These are phyloP conservation scores for Marmota monax DNA, from an alignment of 2,113 vertebrate genomes.

Conservation along the genomic window DNA sequence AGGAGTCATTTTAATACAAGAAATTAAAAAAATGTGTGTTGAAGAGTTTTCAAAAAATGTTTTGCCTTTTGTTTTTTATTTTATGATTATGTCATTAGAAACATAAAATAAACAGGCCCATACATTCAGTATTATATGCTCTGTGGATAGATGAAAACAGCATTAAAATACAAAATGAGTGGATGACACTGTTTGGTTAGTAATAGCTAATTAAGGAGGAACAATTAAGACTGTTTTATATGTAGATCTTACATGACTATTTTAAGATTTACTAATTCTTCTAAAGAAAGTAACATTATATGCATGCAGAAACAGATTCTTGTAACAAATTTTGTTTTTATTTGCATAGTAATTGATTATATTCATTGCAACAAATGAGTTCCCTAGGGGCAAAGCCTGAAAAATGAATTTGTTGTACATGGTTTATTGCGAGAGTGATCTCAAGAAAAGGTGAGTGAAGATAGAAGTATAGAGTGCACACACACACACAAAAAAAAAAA, in stretches of 20 bases:
- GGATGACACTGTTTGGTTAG: not conserved
- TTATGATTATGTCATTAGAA: not conserved
- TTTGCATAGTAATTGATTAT: not conserved
- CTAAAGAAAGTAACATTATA: not conserved
- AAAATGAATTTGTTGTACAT: not conserved
- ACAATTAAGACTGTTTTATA: not conserved
- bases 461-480: not conserved
- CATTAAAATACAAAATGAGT: not conserved
- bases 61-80: not conserved
- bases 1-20: not conserved
- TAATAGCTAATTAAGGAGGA: not conserved
- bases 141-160: not conserved
- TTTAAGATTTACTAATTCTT: conserved; percentile 7
- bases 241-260: not conserved
- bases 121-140: not conserved
- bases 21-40: not conserved
- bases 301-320: not conserved
- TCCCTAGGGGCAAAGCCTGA: not conserved
- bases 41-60: not conserved
- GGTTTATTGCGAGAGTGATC: not conserved
- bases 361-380: not conserved
- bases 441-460: not conserved
- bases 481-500: no score
- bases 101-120: not conserved
- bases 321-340: not conserved